These are phyloP conservation scores for Odontocolon sp. DNA, from an alignment of 2,888 invertebrate species.

Conservation along the genomic window DNA sequence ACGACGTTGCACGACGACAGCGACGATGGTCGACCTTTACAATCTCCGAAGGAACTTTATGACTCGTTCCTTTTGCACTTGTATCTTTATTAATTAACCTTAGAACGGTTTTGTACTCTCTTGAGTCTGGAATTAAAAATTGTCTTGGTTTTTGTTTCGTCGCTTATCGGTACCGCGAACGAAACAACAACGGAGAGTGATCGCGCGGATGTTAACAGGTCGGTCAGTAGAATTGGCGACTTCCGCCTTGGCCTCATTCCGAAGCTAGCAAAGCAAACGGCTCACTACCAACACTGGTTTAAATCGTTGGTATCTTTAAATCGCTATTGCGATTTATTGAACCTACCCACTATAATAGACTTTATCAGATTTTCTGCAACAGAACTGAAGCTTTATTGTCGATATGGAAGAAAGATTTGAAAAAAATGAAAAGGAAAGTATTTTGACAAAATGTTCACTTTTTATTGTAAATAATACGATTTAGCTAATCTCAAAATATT, in stretches of 20 bases:
- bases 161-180: background rate
- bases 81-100: no score
- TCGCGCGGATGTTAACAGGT: constrained; percentile 69
- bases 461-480: no score
- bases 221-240: constrained; percentile 72
- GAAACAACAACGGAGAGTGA: constrained; percentile 48
- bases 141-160: background rate
- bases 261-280: constrained; percentile 55
- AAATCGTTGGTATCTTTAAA: constrained; percentile 49
- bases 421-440: no score
- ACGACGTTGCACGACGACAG: no score
- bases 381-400: background rate
- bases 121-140: no score
- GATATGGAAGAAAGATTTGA: background rate
- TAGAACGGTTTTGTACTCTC: no score
- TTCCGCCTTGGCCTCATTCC: constrained; percentile 74
- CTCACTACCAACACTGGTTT: constrained; percentile 33
- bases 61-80: constrained; percentile 5
- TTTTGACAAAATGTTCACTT: no score
- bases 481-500: no score
- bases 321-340: constrained; percentile 7
- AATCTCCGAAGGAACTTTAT: constrained; percentile 9
- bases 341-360: background rate
- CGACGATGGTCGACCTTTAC: constrained; percentile 51
- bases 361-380: constrained; percentile 26